These are phyloP conservation scores for Vulpes ferrilata DNA, from an alignment of 2,113 vertebrate species.

Conservation along the genomic window DNA sequence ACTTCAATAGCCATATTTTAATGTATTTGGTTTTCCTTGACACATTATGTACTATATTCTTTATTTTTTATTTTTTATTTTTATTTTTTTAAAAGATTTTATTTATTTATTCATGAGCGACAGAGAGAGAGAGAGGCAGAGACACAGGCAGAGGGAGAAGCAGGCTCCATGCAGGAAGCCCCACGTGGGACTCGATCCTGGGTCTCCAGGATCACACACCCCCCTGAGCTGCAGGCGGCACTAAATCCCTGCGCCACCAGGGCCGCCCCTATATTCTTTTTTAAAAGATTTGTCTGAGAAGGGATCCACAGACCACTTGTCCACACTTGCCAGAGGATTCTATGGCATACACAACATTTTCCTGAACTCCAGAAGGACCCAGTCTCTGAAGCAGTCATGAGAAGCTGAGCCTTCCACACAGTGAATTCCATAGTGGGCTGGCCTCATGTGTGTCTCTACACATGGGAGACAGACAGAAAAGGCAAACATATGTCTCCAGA, in stretches of 20 bases:
- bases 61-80: not conserved
- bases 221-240: no score
- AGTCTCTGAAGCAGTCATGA: not conserved
- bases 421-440: not conserved
- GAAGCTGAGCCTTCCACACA: not conserved
- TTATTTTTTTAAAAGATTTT: no score
- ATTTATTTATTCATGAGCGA: no score
- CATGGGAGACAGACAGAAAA: not conserved
- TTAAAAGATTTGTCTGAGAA: constrained; percentile 22
- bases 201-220: no score
- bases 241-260: no score
- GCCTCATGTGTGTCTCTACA: not conserved
- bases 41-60: not conserved
- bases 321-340: not conserved
- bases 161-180: no score
- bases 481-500: not conserved
- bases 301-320: not conserved
- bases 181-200: no score
- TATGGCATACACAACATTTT: not conserved
- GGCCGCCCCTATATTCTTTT: not conserved
- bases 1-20: not conserved
- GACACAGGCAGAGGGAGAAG: no score
- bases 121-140: no score
- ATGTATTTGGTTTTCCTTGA: constrained; percentile 1
- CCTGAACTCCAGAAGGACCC: not conserved